A percentile compares a stretch with the other conserved stretches of the same genome.
Evolutionary conservation across 2,888 invertebrate species (phyloP).

Genomic region (Callosobruchus maculatus): DNA sequence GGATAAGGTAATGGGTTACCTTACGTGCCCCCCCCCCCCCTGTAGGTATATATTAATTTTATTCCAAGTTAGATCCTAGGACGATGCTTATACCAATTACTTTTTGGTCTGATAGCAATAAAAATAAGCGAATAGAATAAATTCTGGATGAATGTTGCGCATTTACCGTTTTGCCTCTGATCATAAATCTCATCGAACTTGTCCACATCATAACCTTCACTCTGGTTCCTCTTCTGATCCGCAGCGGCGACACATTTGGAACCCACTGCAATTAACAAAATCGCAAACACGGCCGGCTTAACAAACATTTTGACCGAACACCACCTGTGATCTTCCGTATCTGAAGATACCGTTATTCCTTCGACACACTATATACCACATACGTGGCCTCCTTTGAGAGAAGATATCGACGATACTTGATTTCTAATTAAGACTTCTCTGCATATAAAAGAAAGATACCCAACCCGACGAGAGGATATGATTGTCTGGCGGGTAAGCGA

Average conservation of each 20-base stretch:
- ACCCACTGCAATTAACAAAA: background rate
- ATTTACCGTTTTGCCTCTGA: conserved; percentile 1
- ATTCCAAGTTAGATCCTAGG: too few relatives aligned
- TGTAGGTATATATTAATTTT: too few relatives aligned
- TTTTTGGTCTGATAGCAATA: too few relatives aligned
- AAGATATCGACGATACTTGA: background rate
- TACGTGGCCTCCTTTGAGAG: background rate
- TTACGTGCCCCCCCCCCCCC: too few relatives aligned
- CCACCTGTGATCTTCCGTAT: background rate
- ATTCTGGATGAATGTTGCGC: background rate
- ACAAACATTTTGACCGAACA: background rate
- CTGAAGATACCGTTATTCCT: background rate
- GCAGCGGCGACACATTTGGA: background rate
- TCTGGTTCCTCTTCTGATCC: background rate
- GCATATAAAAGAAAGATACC: background rate
- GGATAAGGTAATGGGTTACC: too few relatives aligned
- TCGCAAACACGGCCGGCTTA: background rate
- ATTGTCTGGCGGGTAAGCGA: background rate
- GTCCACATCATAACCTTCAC: background rate
- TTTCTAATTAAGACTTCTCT: background rate
- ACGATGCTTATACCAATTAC: too few relatives aligned
- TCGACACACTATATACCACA: background rate
- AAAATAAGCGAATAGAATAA: too few relatives aligned
- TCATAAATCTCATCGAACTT: conserved; percentile 1
- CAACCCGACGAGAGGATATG: background rate